phyloP scores from a whole-genome alignment of 1,140 invertebrate genomes.

The Rhyzopertha dominica region DNA sequence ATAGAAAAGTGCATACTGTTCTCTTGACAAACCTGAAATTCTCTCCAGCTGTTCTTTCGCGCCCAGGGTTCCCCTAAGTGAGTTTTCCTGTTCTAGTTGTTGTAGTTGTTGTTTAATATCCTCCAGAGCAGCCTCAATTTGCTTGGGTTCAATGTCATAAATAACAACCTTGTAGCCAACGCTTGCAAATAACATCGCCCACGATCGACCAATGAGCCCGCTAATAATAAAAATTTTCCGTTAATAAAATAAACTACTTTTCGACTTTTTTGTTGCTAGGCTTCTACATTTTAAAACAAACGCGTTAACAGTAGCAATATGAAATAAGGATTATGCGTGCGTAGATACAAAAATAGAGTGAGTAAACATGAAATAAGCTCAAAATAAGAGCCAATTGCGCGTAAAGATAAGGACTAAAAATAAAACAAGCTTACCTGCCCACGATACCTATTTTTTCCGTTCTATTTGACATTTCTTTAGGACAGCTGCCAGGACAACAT shows the following conservation, averaged over 20 bases:
- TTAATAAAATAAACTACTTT: too few relatives aligned
- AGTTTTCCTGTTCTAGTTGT: slow-evolving; percentile 61
- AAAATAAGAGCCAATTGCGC: background rate
- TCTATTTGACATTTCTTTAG: too few relatives aligned
- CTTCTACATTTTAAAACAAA: too few relatives aligned
- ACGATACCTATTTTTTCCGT: slow-evolving; percentile 33
- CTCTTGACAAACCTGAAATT: too few relatives aligned
- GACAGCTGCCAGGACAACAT: too few relatives aligned
- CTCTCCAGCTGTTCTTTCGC: slow-evolving; percentile 70
- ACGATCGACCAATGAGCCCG: slow-evolving; percentile 89
- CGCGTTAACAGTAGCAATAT: too few relatives aligned
- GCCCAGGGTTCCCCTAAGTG: slow-evolving; percentile 68
- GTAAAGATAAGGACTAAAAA: slow-evolving; percentile 5
- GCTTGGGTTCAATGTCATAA: slow-evolving; percentile 74
- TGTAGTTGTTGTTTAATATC: slow-evolving; percentile 71
- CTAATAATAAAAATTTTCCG: slow-evolving; percentile 51
- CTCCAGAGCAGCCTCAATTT: slow-evolving; percentile 66
- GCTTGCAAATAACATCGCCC: slow-evolving; percentile 94
- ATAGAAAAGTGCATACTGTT: too few relatives aligned
- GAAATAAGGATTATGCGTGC: too few relatives aligned
- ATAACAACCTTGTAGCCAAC: slow-evolving; percentile 81
- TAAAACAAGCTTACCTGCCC: slow-evolving; percentile 23
- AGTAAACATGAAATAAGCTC: background rate
- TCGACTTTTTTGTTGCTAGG: too few relatives aligned
- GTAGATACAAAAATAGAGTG: too few relatives aligned